These are phyloP conservation scores for Indicator maculatus DNA, from an alignment of 2,113 vertebrate genomes.

Conservation along the genomic window DNA sequence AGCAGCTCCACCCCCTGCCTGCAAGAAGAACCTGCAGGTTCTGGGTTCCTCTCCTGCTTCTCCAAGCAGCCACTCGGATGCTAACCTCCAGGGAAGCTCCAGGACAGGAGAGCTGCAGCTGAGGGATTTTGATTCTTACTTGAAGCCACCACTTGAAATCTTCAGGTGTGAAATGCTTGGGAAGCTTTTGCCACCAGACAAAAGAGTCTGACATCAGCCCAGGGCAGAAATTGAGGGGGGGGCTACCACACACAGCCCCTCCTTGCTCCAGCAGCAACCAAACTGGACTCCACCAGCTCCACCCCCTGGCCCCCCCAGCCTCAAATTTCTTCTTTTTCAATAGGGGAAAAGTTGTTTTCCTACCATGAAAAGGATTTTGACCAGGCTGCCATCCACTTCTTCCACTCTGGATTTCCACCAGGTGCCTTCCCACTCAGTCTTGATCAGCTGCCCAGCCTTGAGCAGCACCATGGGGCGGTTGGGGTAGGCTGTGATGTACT, in stretches of 20 bases:
- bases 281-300: fast-evolving
- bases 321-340: no score
- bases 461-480: slow-evolving; percentile 97
- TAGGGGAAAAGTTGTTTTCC: not conserved
- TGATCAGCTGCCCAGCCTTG: slow-evolving; percentile 93
- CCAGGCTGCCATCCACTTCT: slow-evolving; percentile 96
- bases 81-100: not conserved
- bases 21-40: no score
- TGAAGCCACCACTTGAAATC: not conserved
- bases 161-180: not conserved
- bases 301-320: no score
- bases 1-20: fast-evolving
- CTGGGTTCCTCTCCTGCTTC: no score
- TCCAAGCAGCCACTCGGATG: no score
- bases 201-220: no score
- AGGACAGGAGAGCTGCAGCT: not conserved
- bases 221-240: fast-evolving
- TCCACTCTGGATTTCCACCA: slow-evolving; percentile 99
- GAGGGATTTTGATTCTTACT: not conserved
- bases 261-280: not conserved
- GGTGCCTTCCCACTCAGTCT: slow-evolving; percentile 98
- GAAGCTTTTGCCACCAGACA: not conserved
- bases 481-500: slow-evolving; percentile 96
- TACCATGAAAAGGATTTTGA: slow-evolving; percentile 98
- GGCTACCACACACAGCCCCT: not conserved